phyloP scores from a whole-genome alignment of 2,797 vertebrate genomes.

The Melanogrammus aeglefinus region DNA sequence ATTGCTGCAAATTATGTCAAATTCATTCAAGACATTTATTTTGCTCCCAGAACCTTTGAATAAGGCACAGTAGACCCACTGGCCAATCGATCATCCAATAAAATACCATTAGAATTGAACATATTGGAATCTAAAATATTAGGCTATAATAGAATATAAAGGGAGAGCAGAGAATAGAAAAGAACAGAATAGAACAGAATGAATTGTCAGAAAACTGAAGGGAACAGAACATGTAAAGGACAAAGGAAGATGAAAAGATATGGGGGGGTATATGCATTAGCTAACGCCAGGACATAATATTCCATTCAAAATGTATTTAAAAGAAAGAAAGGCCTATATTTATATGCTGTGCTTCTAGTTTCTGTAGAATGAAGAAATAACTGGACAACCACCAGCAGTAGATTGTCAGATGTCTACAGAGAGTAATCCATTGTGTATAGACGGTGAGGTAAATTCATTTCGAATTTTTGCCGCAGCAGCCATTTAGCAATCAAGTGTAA shows the following conservation, averaged over 20 bases:
- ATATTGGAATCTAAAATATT: neutral
- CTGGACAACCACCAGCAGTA: neutral
- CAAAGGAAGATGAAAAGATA: neutral
- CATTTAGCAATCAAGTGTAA: constrained; percentile 26
- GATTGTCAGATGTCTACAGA: neutral
- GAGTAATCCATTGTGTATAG: neutral
- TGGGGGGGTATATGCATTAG: neutral
- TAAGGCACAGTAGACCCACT: neutral
- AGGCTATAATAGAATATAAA: neutral
- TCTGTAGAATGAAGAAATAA: too few species aligned
- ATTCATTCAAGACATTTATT: neutral
- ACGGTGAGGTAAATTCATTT: constrained; percentile 4
- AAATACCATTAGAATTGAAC: too few species aligned
- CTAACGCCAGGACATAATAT: too few species aligned
- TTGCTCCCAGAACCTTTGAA: neutral
- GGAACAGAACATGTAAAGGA: neutral
- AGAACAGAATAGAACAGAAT: neutral
- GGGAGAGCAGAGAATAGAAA: neutral
- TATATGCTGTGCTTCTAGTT: too few species aligned
- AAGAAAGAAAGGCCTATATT: neutral
- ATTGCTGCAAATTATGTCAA: neutral
- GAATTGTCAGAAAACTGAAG: neutral
- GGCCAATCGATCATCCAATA: neutral
- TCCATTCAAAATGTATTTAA: neutral
- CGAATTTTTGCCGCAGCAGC: neutral